Evolutionary conservation across 1,140 invertebrate genomes (phyloP), one percentile per base, ranked within the genome.

Genomic region (Tetragonula clypearis): DNA sequence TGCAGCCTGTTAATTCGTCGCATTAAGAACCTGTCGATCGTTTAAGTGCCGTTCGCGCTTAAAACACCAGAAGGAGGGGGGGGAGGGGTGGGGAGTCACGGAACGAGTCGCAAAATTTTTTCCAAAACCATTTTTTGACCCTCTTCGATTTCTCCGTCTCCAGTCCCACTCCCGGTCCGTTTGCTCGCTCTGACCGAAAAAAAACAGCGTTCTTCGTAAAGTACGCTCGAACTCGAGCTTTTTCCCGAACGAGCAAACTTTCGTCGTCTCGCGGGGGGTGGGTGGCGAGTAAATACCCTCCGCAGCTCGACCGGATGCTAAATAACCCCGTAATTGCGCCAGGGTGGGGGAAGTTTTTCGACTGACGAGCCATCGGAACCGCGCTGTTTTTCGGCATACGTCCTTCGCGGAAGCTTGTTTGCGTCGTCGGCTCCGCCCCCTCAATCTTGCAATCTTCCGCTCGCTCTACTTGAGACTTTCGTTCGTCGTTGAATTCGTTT

Each of bases 261-360:
- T 71, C 55, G 55, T 19, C n/a, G 55, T 30, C 55, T 30, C 55
- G 17, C 41, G 12, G 56, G 35, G 1, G 30, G 30, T 30, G 30
- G 30, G 30, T 30, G 30, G 21, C 69, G 79, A 60, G 35, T 49
- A 81, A 81, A 81, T 81, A n/a, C 35, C 30, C 69, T 30, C 14
- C 8, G 8, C 30, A 30, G 35, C 68, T 60, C 55, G 14, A 1
- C 8, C 49, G 49, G 35, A 15, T 66, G 23, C 69, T 72, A 81
- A 81, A 71, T 71, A 81, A 73, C n/a, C 12, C 69, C 62, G 23
- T 71, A 73, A 81, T 58, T 81, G 69, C 79, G 19, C 17, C 19
- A 23, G 1, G 23, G 56, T 17, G 53, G 35, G 15, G 14, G 53
- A 81, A 81, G 35, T 81, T 73, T 26, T 49, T 30, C 55, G 66